These are phyloP conservation scores for Anthophora plumipes DNA, from an alignment of 2,888 invertebrate genomes.

Conservation along the genomic window DNA sequence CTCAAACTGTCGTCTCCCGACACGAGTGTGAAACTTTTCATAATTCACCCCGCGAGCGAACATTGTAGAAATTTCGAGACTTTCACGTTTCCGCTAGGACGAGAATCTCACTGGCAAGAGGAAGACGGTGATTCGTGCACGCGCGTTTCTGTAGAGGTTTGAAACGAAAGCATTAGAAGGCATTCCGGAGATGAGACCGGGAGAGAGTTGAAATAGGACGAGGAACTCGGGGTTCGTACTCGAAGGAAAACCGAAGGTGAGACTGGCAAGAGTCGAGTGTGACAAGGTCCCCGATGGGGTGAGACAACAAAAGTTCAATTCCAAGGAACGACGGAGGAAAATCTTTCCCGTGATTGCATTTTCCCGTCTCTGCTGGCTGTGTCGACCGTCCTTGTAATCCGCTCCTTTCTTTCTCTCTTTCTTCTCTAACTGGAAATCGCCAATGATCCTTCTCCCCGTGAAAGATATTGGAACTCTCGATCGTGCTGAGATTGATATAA, in stretches of 20 bases:
- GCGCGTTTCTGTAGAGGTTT: constrained; percentile 1
- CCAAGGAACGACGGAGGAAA: constrained; percentile 78
- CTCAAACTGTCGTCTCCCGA: not conserved
- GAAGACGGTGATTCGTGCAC: constrained; percentile 17
- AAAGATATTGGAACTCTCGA: constrained; percentile 30
- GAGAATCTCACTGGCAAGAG: not conserved
- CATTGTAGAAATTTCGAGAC: constrained; percentile 1
- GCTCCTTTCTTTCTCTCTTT: not conserved
- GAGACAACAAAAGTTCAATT: constrained; percentile 82
- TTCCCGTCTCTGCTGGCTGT: constrained; percentile 57
- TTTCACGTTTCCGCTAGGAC: not conserved
- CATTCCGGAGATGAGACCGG: constrained; percentile 58
- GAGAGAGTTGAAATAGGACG: constrained; percentile 48
- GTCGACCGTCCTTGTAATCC: constrained; percentile 51
- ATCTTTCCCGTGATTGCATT: constrained; percentile 77
- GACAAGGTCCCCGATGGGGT: constrained; percentile 64
- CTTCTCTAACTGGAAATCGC: constrained; percentile 14
- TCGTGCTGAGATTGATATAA: constrained; percentile 43
- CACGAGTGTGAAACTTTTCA: constrained; percentile 21
- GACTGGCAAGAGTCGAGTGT: constrained; percentile 13
- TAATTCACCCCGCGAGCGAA: constrained; percentile 19
- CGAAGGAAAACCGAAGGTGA: constrained; percentile 39
- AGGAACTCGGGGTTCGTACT: no score
- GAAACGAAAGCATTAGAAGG: constrained; percentile 49
- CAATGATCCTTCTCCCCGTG: not conserved